Conservation (phyloP, 2,113 vertebrate species). For the Eudyptes chrysolophus region DNA sequence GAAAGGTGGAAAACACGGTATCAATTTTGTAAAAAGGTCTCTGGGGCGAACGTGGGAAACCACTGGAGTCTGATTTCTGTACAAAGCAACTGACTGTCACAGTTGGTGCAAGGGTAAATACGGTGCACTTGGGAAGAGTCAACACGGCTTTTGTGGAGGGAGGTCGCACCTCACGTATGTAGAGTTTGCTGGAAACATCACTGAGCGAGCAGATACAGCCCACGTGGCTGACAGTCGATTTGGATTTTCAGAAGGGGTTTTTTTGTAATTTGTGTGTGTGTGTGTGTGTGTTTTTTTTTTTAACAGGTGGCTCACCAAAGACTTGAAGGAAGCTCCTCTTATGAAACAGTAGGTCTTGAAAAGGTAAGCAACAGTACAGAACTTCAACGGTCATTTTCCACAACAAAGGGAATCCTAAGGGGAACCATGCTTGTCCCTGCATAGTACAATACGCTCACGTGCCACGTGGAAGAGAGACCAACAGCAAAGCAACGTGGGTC, state of each 20-base stretch:
- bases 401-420: neutral
- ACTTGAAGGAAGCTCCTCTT: neutral
- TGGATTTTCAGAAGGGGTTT: neutral
- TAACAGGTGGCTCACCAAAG: neutral
- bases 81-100: neutral
- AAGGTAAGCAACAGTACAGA: neutral
- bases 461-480: too few species aligned
- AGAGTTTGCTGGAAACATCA: neutral
- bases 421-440: neutral
- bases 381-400: neutral
- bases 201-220: neutral
- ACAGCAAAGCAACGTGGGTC: fast-evolving
- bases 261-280: too few species aligned
- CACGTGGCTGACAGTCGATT: fast-evolving
- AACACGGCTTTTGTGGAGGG: neutral
- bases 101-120: neutral
- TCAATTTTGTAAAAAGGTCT: neutral
- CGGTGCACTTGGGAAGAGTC: neutral
- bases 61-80: neutral
- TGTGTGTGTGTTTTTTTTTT: too few species aligned
- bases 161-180: fast-evolving
- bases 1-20: neutral
- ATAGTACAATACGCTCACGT: fast-evolving
- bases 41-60: neutral
- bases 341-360: neutral